phyloP scores from a whole-genome alignment of 2,797 vertebrate species.

The Siniperca undulata region DNA sequence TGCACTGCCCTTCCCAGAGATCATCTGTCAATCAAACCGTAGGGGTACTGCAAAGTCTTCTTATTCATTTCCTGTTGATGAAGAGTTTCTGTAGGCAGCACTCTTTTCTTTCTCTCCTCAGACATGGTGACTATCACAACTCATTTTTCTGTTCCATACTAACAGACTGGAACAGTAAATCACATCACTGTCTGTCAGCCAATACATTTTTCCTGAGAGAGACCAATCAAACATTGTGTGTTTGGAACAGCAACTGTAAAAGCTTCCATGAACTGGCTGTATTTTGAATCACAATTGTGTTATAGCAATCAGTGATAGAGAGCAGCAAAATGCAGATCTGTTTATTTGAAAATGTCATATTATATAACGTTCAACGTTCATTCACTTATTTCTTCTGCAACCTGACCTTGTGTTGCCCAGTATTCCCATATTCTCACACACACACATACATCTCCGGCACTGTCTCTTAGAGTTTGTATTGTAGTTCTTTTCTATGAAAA shows the following conservation, averaged over 20 bases:
- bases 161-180: slow-evolving; percentile 55
- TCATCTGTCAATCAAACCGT: slow-evolving; percentile 7
- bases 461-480: slow-evolving; percentile 21
- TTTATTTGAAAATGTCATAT: slow-evolving; percentile 71
- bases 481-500: slow-evolving; percentile 9
- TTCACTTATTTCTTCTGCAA: slow-evolving; percentile 54
- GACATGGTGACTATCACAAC: not conserved
- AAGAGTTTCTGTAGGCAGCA: not conserved
- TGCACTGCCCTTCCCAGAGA: not conserved
- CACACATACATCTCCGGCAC: slow-evolving; percentile 20
- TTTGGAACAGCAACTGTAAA: slow-evolving; percentile 36
- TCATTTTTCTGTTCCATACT: slow-evolving; percentile 31
- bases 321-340: slow-evolving; percentile 55
- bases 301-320: slow-evolving; percentile 59
- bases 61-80: not conserved
- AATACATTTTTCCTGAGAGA: slow-evolving; percentile 36
- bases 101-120: not conserved
- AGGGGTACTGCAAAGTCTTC: not conserved
- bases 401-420: slow-evolving; percentile 41
- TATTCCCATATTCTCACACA: slow-evolving; percentile 35
- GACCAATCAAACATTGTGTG: slow-evolving; percentile 48
- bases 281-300: slow-evolving; percentile 56
- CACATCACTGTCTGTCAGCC: slow-evolving; percentile 52
- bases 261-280: slow-evolving; percentile 24
- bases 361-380: slow-evolving; percentile 46